Conservation (phyloP, 1,140 invertebrate species). For the Bombus balteatus region DNA sequence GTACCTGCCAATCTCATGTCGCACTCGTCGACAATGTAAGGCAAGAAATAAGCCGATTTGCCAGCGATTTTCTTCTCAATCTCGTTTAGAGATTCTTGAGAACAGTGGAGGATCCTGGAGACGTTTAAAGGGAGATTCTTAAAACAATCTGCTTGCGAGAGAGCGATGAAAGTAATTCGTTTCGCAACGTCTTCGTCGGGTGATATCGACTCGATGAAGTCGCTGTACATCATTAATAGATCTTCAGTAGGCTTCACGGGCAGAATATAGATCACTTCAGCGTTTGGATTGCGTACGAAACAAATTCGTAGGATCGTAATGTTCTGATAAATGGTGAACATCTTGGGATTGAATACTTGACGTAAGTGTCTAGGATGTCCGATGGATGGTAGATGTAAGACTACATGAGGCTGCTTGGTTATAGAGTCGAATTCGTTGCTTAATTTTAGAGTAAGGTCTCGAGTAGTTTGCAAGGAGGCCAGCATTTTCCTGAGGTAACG, state of each 20-base stretch:
- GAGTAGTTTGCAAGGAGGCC: slow-evolving; percentile 29
- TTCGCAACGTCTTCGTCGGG: slow-evolving; percentile 26
- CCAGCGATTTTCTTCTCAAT: slow-evolving; percentile 35
- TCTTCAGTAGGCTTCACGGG: slow-evolving; percentile 39
- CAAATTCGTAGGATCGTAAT: slow-evolving; percentile 46
- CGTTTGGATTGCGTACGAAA: slow-evolving; percentile 34
- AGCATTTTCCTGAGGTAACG: slow-evolving; percentile 55
- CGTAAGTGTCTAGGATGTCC: slow-evolving; percentile 45
- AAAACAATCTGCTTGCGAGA: slow-evolving; percentile 41
- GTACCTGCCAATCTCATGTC: slow-evolving; percentile 51
- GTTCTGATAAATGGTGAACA: slow-evolving; percentile 46
- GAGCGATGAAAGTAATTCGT: slow-evolving; percentile 51
- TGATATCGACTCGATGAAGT: slow-evolving; percentile 56
- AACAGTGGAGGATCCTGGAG: slow-evolving; percentile 55
- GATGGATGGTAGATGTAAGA: slow-evolving; percentile 55
- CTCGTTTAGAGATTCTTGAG: slow-evolving; percentile 35
- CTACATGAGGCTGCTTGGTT: slow-evolving; percentile 36
- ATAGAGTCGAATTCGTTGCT: slow-evolving; percentile 31
- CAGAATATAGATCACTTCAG: slow-evolving; percentile 52
- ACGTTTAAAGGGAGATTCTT: slow-evolving; percentile 27
- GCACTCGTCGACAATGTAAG: slow-evolving; percentile 62
- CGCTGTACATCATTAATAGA: slow-evolving; percentile 55
- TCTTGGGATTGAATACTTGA: neutral
- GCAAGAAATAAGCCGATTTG: slow-evolving; percentile 52
- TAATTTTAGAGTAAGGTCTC: slow-evolving; percentile 36